Evolutionary conservation across 2,888 invertebrate species (phyloP).

Genomic region (Ormyrus pomaceus): DNA sequence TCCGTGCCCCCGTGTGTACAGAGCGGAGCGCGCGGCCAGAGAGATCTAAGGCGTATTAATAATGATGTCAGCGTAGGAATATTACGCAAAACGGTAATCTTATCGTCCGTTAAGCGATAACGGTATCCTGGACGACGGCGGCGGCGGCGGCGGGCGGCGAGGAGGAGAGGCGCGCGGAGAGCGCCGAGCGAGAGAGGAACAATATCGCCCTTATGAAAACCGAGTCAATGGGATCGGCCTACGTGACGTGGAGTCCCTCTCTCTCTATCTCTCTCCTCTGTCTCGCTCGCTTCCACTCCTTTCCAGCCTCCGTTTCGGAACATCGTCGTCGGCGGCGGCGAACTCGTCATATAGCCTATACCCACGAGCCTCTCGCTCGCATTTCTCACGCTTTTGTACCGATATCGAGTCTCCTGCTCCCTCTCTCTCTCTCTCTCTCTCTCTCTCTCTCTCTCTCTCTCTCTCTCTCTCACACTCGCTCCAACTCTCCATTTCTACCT

Average conservation of each 20-base stretch:
- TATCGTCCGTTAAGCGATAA: slow-evolving; percentile 59
- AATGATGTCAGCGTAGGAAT: slow-evolving; percentile 55
- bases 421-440: neutral
- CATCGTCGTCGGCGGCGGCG: slow-evolving; percentile 14
- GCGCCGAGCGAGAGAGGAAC: slow-evolving; percentile 37
- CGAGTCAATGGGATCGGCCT: slow-evolving; percentile 52
- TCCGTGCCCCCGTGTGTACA: too few relatives aligned
- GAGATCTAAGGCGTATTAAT: slow-evolving; percentile 51
- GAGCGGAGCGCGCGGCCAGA: too few relatives aligned
- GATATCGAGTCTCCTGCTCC: slow-evolving; percentile 56
- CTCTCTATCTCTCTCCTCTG: slow-evolving; percentile 21
- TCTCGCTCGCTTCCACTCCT: neutral
- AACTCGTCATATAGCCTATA: slow-evolving; percentile 28
- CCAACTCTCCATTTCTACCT: slow-evolving; percentile 49
- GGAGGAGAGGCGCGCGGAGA: too few relatives aligned
- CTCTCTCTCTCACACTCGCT: slow-evolving; percentile 28
- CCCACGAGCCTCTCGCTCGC: slow-evolving; percentile 41
- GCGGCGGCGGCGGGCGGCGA: slow-evolving; percentile 1
- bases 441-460: neutral
- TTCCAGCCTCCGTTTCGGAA: slow-evolving; percentile 19
- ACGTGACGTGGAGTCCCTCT: slow-evolving; percentile 40
- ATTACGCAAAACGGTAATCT: slow-evolving; percentile 60
- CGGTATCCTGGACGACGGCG: slow-evolving; percentile 54
- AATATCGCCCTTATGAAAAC: slow-evolving; percentile 58
- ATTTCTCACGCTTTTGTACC: slow-evolving; percentile 60